Percentiles rank a stretch among this genome's conserved stretches.
Evolutionary conservation across 2,888 invertebrate genomes (phyloP).

Genomic region (Synergus itoensis): DNA sequence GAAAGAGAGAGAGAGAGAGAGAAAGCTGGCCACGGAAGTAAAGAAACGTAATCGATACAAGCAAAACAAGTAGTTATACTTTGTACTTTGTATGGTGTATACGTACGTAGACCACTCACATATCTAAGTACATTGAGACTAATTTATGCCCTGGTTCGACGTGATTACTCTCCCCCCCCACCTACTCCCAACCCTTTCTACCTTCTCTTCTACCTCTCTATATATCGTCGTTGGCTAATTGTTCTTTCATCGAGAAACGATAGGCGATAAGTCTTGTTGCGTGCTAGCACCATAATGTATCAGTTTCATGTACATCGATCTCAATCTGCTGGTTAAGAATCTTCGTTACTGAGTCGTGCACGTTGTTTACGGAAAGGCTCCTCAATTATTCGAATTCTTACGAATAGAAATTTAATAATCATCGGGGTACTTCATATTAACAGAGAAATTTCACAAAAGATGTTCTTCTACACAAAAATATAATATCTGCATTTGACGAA

Average conservation of each 20-base stretch:
- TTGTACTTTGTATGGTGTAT: neutral
- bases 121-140: constrained; percentile 35
- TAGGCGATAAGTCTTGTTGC: constrained; percentile 56
- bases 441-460: neutral
- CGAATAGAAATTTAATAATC: neutral
- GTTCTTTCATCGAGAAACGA: constrained; percentile 51
- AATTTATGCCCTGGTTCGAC: constrained; percentile 56
- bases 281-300: constrained; percentile 44
- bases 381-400: neutral
- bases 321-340: neutral
- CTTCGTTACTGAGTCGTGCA: neutral
- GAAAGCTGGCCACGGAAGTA: constrained; percentile 16
- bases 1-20: constrained; percentile 21
- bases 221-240: constrained; percentile 55
- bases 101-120: neutral
- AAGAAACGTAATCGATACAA: constrained; percentile 3
- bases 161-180: constrained; percentile 9
- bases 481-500: neutral
- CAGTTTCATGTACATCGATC: constrained; percentile 30
- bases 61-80: constrained; percentile 14
- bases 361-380: neutral
- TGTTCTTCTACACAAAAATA: too few relatives aligned
- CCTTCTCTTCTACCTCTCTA: neutral
- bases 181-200: neutral
- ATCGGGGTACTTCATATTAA: neutral